These are phyloP conservation scores for Murina feae DNA, from an alignment of 2,113 vertebrate species.

Conservation along the genomic window DNA sequence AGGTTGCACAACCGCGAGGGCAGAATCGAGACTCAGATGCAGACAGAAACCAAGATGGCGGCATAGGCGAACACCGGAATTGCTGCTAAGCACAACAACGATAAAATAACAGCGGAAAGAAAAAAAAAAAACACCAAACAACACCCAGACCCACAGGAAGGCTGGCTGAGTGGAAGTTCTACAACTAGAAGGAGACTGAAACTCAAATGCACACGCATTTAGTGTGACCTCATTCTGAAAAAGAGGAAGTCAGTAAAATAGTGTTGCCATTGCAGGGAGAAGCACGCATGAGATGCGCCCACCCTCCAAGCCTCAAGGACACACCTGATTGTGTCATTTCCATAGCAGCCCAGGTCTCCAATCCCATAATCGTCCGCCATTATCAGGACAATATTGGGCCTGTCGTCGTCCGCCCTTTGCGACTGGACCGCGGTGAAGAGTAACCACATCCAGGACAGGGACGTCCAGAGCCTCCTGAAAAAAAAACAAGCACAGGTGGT, in stretches of 20 bases:
- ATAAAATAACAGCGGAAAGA: too few relatives aligned
- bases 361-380: constrained; percentile 90
- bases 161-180: too few relatives aligned
- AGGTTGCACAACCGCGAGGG: fast-evolving
- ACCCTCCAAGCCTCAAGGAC: not conserved
- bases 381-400: constrained; percentile 87
- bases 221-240: too few relatives aligned
- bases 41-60: too few relatives aligned
- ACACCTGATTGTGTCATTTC: constrained; percentile 89
- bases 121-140: too few relatives aligned
- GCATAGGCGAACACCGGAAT: too few relatives aligned
- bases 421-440: not conserved
- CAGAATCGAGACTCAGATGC: not conserved
- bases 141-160: too few relatives aligned
- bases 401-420: not conserved
- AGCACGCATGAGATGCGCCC: fast-evolving
- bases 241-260: too few relatives aligned
- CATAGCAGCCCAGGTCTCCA: constrained; percentile 90
- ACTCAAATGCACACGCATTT: too few relatives aligned
- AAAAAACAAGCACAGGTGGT: not conserved
- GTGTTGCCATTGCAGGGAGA: not conserved
- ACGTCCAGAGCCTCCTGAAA: constrained; percentile 18
- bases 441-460: constrained; percentile 32
- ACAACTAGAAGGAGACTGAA: too few relatives aligned
- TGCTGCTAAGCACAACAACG: too few relatives aligned